phyloP scores from a whole-genome alignment of 2,797 vertebrate genomes.

The Poecilia wingei region DNA sequence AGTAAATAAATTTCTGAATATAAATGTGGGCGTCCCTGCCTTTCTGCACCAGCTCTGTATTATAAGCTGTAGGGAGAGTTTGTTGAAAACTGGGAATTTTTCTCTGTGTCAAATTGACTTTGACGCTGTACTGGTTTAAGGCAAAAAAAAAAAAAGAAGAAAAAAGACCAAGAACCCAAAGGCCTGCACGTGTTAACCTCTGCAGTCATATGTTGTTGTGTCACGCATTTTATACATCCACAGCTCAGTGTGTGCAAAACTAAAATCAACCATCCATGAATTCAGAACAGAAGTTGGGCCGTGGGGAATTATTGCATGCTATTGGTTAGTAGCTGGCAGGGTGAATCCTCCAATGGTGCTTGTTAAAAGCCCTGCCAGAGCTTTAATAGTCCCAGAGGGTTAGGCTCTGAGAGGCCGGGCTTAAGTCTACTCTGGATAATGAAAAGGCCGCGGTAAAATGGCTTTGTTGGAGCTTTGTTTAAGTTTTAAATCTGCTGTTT shows the following conservation, averaged over 20 bases:
- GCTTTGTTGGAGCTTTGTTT: conserved; percentile 43
- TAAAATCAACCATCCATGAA: conserved; percentile 49
- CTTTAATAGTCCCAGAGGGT: conserved; percentile 64
- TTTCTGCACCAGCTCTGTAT: conserved; percentile 23
- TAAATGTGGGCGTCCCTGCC: conserved; percentile 8
- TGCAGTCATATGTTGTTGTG: conserved; percentile 57
- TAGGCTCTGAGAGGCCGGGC: conserved; percentile 51
- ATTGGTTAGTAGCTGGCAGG: conserved; percentile 65
- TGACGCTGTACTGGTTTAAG: conserved; percentile 65
- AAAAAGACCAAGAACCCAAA: conserved; percentile 57
- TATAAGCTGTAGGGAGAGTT: conserved; percentile 29
- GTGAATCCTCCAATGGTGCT: conserved; percentile 62
- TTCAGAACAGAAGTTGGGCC: conserved; percentile 34
- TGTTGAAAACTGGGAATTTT: conserved; percentile 49
- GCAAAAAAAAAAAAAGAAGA: conserved; percentile 53
- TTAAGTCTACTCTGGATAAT: conserved; percentile 52
- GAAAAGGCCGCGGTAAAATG: conserved; percentile 43
- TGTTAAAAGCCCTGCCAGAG: conserved; percentile 72
- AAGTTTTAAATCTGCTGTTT: conserved; percentile 50
- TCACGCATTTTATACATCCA: conserved; percentile 58
- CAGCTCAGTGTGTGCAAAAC: conserved; percentile 38
- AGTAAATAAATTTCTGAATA: conserved; percentile 1
- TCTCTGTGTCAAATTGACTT: conserved; percentile 56
- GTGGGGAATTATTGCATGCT: conserved; percentile 58
- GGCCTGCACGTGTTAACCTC: conserved; percentile 60